These are phyloP conservation scores for Apolygus lucorum DNA, from an alignment of 1,140 invertebrate genomes.

Conservation along the genomic window DNA sequence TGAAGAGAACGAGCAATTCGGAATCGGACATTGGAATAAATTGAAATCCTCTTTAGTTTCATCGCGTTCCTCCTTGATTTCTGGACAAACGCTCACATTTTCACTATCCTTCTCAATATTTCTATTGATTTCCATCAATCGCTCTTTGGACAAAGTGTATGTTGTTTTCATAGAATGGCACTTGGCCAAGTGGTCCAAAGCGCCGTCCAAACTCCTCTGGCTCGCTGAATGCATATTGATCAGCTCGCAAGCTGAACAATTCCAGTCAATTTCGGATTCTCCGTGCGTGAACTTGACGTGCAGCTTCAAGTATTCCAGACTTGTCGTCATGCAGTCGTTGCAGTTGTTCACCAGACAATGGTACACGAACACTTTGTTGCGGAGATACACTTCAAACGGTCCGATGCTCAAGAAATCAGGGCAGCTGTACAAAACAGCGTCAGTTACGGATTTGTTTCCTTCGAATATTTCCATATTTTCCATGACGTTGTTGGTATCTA, in stretches of 20 bases:
- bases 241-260: background rate
- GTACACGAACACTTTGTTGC: conserved; percentile 2
- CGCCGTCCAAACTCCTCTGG: conserved; percentile 3
- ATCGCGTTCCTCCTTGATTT: background rate
- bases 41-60: background rate
- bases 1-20: background rate
- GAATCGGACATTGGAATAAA: background rate
- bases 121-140: background rate
- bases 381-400: background rate
- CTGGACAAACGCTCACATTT: background rate
- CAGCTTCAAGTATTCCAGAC: background rate
- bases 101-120: background rate
- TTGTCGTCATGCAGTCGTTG: background rate
- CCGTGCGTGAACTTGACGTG: conserved; percentile 2
- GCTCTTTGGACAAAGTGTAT: background rate
- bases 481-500: conserved; percentile 1
- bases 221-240: background rate
- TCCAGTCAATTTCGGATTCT: background rate
- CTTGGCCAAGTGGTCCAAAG: conserved; percentile 1
- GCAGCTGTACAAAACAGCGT: background rate
- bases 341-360: background rate
- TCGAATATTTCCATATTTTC: conserved; percentile 1
- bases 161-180: background rate
- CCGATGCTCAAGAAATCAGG: background rate
- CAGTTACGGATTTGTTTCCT: background rate